Evolutionary conservation across 1,140 invertebrate species (phyloP).

Genomic region (Drosophila pseudoananassae): DNA sequence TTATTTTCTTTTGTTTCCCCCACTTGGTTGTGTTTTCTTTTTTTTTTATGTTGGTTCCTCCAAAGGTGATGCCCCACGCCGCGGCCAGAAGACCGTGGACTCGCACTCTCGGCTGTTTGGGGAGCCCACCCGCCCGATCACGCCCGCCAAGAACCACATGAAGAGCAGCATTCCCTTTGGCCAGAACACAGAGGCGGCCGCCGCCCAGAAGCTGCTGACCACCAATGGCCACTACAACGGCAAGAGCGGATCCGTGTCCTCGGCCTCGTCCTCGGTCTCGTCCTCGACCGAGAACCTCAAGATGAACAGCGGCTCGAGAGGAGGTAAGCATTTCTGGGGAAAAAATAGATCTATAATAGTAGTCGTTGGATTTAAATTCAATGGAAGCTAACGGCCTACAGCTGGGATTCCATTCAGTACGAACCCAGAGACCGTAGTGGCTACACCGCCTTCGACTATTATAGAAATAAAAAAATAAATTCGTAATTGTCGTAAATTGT

Average conservation of each 20-base stretch:
- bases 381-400: neutral
- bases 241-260: constrained; percentile 78
- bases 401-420: constrained; percentile 24
- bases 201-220: constrained; percentile 63
- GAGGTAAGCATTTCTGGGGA: constrained; percentile 49
- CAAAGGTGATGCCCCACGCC: constrained; percentile 77
- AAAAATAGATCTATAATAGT: constrained; percentile 12
- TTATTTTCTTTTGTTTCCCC: constrained; percentile 44
- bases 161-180: constrained; percentile 84
- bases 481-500: no score
- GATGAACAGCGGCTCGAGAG: constrained; percentile 73
- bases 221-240: constrained; percentile 76
- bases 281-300: constrained; percentile 82
- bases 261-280: constrained; percentile 79
- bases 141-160: constrained; percentile 82
- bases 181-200: constrained; percentile 63
- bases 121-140: constrained; percentile 73
- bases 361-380: constrained; percentile 37
- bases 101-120: constrained; percentile 82
- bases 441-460: constrained; percentile 8
- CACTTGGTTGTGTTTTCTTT: constrained; percentile 1
- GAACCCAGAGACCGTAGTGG: constrained; percentile 16
- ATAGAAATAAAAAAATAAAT: constrained; percentile 4
- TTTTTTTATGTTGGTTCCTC: constrained; percentile 13
- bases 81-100: constrained; percentile 76